Evolutionary conservation across 2,113 vertebrate species (phyloP).

Genomic region (Sclerurus mexicanus): DNA sequence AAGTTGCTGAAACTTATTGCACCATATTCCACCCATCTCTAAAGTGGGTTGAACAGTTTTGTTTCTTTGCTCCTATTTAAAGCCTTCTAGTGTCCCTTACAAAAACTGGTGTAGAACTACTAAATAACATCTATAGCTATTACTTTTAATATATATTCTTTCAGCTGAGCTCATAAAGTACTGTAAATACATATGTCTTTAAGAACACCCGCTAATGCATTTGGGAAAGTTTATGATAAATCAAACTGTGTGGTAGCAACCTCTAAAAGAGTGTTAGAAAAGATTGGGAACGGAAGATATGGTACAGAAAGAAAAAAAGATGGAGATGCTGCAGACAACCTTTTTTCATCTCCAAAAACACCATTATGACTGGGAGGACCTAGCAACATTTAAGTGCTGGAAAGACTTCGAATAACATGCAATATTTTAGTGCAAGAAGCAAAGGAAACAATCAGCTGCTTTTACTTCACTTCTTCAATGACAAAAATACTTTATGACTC

Average conservation of each 20-base stretch:
- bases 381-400: not conserved
- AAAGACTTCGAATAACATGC: not conserved
- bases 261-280: not conserved
- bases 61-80: not conserved
- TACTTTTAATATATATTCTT: not conserved
- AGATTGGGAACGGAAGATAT: not conserved
- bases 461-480: not conserved
- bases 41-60: not conserved
- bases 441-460: not conserved
- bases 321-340: not conserved
- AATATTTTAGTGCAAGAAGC: not conserved
- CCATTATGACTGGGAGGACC: not conserved
- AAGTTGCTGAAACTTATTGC: not conserved
- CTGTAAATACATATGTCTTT: not conserved
- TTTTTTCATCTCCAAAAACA: not conserved
- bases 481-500: not conserved
- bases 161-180: not conserved
- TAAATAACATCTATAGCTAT: not conserved
- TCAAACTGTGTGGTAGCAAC: not conserved
- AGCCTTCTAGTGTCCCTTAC: not conserved
- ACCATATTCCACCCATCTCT: not conserved
- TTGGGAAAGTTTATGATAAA: constrained; percentile 19
- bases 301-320: not conserved
- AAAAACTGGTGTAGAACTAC: not conserved
- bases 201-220: not conserved